Conservation (phyloP, 2,113 vertebrate genomes). For the Candoia aspera region DNA sequence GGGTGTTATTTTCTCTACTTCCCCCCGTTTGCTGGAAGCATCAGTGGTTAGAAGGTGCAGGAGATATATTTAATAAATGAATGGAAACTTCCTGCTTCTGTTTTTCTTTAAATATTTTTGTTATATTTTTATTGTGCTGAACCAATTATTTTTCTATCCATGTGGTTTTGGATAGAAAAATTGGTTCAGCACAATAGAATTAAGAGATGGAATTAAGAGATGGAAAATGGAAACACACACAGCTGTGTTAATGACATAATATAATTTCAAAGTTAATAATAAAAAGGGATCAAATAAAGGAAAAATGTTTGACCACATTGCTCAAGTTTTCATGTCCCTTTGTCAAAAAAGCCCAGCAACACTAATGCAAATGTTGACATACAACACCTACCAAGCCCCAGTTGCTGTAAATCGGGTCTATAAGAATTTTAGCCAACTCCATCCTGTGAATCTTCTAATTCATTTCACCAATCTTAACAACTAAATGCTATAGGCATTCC, state of each 20-base stretch:
- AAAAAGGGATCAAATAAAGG: neutral
- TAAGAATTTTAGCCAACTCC: neutral
- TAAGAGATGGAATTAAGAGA: neutral
- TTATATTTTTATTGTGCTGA: neutral
- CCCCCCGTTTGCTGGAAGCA: neutral
- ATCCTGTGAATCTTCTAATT: neutral
- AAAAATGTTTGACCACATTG: neutral
- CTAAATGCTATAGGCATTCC: neutral
- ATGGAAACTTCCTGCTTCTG: neutral
- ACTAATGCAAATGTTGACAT: neutral
- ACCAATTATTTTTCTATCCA: neutral
- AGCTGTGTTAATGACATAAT: neutral
- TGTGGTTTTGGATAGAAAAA: neutral
- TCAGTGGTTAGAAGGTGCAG: no score
- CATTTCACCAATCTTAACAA: neutral
- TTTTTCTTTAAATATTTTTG: neutral
- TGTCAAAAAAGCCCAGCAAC: neutral
- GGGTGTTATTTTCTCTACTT: neutral
- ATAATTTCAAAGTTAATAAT: neutral
- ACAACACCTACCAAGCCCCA: neutral
- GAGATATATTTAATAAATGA: neutral
- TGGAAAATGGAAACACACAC: neutral
- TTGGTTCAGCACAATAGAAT: neutral
- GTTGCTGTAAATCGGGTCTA: neutral
- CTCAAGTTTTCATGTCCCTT: neutral